Conservation (phyloP, 2,888 invertebrate genomes). For the Mongoloraphidia duomilia region DNA sequence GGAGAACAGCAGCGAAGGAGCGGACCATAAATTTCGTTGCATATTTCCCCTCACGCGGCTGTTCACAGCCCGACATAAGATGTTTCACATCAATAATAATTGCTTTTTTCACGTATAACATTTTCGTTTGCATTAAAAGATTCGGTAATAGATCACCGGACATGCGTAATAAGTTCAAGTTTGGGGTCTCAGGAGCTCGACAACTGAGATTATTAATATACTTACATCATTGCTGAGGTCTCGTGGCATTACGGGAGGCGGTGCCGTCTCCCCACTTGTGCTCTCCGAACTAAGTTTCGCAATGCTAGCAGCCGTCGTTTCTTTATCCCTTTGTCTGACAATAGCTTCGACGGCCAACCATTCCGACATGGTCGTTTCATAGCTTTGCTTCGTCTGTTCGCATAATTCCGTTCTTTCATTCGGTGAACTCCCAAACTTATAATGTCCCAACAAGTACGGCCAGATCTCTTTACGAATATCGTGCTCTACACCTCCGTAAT, state of each 20-base stretch:
- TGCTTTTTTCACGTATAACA: too few relatives aligned
- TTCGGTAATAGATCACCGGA: too few relatives aligned
- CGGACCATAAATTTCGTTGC: too few relatives aligned
- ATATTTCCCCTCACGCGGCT: too few relatives aligned
- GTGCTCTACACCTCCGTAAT: constrained; percentile 75
- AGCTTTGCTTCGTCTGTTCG: constrained; percentile 53
- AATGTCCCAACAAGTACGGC: constrained; percentile 81
- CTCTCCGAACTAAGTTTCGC: constrained; percentile 72
- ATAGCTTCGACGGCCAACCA: constrained; percentile 93
- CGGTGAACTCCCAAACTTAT: constrained; percentile 57
- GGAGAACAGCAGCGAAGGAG: too few relatives aligned
- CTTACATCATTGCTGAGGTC: constrained; percentile 38
- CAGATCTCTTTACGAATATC: constrained; percentile 68
- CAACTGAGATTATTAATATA: constrained; percentile 1
- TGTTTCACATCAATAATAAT: too few relatives aligned
- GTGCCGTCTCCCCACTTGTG: constrained; percentile 33
- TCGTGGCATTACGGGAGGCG: constrained; percentile 28
- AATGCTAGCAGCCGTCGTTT: constrained; percentile 70
- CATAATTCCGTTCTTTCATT: constrained; percentile 53
- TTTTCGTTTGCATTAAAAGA: constrained; percentile 37
- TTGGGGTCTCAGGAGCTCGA: too few relatives aligned
- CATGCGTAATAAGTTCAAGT: constrained; percentile 15
- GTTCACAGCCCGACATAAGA: too few relatives aligned
- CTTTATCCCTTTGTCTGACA: constrained; percentile 66
- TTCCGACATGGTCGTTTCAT: constrained; percentile 86